Evolutionary conservation across 2,888 invertebrate species (phyloP), one percentile per base, ranked within the genome.

Genomic region (Dione vanillae): DNA sequence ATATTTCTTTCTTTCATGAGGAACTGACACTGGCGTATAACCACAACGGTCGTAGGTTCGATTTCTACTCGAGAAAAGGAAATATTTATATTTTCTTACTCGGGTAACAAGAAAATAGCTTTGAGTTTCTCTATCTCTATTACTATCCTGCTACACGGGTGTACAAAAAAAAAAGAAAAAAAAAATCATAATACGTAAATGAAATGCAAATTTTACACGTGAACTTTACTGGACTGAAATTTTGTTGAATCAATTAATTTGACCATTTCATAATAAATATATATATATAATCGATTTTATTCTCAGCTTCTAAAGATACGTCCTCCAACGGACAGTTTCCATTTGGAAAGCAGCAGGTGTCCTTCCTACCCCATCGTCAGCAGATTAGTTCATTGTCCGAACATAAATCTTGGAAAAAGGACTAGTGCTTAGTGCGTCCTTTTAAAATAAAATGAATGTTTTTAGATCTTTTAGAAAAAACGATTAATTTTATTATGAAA

Each of bases 331-430:
- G 74, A 67, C 69, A 71, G 67, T 65, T 73, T 70, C 75, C 73
- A 71, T 71, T 75, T 75, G 56, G 47, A 49, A 70, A 73, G 73
- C 71, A 73, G 88, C 90, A 91, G 90, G 90, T 91, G 90, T 87
- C 86, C 83, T 82, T 85, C 78, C 86, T 85, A 87, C 86, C 84
- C 87, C 87, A 87, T 89, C 87, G 88, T 88, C 90, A 87, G 86
- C 87, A 85, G 85, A 88, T 89, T 87, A 87, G 84, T 87, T 81
- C 81, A 87, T 86, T 89, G 85, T 88, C 84, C 82, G 84, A 78
- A 83, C 82, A 90, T 89, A 90, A 89, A 89, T 89, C 88, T 89
- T 77, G 77, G 80, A 80, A 78, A 79, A 80, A 80, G 80, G 77
- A 78, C 80, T 76, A 74, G 72, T 83, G 83, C 84, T 85, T 85